A percentile compares a stretch with the other conserved stretches of the same genome.
Conservation (phyloP, 2,888 invertebrate genomes). For the Cosmorhoe ocellata region DNA sequence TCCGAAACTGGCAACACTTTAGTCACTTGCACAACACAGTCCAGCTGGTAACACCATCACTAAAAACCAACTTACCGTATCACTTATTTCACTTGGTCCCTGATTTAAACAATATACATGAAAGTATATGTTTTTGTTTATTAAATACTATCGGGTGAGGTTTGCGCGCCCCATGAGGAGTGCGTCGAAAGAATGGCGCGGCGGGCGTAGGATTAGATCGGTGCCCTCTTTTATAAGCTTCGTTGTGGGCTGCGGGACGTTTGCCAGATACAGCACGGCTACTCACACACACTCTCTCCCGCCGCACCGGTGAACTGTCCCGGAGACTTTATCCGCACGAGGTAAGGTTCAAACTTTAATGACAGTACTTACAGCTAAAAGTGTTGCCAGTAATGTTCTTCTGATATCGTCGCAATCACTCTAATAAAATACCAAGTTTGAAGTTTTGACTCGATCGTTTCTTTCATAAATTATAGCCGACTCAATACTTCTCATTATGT, state of each 20-base stretch:
- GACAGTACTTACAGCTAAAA: neutral
- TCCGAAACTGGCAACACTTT: conserved; percentile 58
- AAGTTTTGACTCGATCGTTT: conserved; percentile 3
- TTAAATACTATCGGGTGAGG: conserved; percentile 71
- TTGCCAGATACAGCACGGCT: conserved; percentile 31
- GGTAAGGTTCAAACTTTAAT: conserved; percentile 15
- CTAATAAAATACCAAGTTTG: neutral
- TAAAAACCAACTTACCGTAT: conserved; percentile 74
- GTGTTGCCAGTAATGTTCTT: conserved; percentile 17
- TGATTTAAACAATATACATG: conserved; percentile 63
- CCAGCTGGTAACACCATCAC: conserved; percentile 64
- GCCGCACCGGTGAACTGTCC: neutral
- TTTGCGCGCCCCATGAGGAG: conserved; percentile 81
- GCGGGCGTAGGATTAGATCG: conserved; percentile 72
- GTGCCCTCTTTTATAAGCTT: conserved; percentile 79
- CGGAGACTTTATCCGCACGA: conserved; percentile 9
- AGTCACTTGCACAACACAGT: conserved; percentile 75
- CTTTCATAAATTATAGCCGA: neutral
- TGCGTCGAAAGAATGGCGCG: conserved; percentile 72
- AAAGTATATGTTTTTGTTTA: conserved; percentile 61
- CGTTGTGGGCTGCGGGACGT: conserved; percentile 55
- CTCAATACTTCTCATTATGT: no score
- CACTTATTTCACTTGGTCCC: conserved; percentile 80
- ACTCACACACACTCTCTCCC: conserved; percentile 32
- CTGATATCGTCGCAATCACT: conserved; percentile 1